Base-by-base conservation (phyloP, 2,113 vertebrate genomes). In the Struthidea cinerea region DNA sequence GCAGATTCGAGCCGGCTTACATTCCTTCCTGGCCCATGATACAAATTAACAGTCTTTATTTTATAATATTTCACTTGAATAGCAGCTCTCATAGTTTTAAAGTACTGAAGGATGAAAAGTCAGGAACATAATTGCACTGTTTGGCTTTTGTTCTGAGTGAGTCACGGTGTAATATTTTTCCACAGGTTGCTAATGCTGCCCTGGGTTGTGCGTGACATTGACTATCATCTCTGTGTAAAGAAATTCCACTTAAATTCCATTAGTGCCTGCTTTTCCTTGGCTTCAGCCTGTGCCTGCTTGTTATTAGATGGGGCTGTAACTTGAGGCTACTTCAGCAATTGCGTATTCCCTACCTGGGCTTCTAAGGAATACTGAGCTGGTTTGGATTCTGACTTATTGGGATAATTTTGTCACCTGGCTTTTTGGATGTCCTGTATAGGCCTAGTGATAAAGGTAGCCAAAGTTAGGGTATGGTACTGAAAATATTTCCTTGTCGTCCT, bases 171-270 rank as follows among this genome's bases (percentile, higher is more conserved):
- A 84, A 73, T 92, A 86, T 89, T 93, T 87, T 95, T 92, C 63
- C 60, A 81, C 56, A 71, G 57, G 71, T 76, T 95, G 76, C 76
- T 92, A 76, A 82, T 86, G 86, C 60, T 70, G 88, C 50, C 68
- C 50, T 67, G 84, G 60, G 53, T 73, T 89, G 87, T 13, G 1
- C 1, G 2, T 93, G 82, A 80, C 93, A 64, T 56, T 88, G 92
- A 50, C 87, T 95, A 26, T 76, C 74, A 49, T 89, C 63, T 86
- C 68, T 47, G 35, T 70, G 71, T 74, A 84, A 96, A 96, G 91
- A 94, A 90, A 97, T 94, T 95, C 87, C 89, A 87, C 89, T 85
- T 68, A 82, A 93, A 96, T 97, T 96, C 93, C 89, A 94, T 84
- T 89, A 90, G 64, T 64, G 83, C 61, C 81, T 95, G 63, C 80